Base-by-base conservation (phyloP, 1,140 invertebrate species). In the Diploscapter pachys region DNA sequence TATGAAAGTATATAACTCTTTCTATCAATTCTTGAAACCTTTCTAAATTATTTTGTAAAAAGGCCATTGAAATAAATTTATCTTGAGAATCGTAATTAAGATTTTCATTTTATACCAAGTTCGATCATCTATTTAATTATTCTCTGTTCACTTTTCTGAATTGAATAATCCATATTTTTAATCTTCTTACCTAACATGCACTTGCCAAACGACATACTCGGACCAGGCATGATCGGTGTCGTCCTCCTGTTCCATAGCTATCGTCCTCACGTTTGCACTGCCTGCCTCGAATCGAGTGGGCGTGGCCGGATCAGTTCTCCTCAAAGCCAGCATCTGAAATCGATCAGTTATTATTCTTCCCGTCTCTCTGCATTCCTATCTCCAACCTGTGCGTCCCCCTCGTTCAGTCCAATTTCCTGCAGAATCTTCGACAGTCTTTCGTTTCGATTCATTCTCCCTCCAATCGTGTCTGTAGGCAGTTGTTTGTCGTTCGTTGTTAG, bases 181-280 rank as follows among this genome's bases (percentile, higher is more conserved):
- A 31, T 31, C 0, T 31, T 31, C 31, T 31, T 1, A 59, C 57
- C 57, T 59, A 5, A 76, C 51, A 3, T 67, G 59, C 50, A 78
- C 64, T 5, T 66, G 65, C 78, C 78, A 79, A 6, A 79, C 77
- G 52, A 78, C 78, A 11, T 76, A 63, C 64, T 79, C 78, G 2
- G 72, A 74, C 78, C 78, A 79, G 5, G 78, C 78, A 61, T 79
- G 78, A 63, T 79, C 78, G 3, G 78, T 79, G 54, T 79, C 78
- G 9, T 78, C 65, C 53, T 70, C 62, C 53, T 69, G 53, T 59
- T 51, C 11, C 53, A 11, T 56, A 31, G 61, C 71, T 53, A 52
- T 13, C 62, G 8, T 59, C 2, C 11, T 76, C 6, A 6, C 13
- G 2, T 48, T 48, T 9, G 73, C 3, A 64, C 75, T 9, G 71